Evolutionary conservation across 2,888 invertebrate genomes (phyloP).

Genomic region (Folsomia manolachei): DNA sequence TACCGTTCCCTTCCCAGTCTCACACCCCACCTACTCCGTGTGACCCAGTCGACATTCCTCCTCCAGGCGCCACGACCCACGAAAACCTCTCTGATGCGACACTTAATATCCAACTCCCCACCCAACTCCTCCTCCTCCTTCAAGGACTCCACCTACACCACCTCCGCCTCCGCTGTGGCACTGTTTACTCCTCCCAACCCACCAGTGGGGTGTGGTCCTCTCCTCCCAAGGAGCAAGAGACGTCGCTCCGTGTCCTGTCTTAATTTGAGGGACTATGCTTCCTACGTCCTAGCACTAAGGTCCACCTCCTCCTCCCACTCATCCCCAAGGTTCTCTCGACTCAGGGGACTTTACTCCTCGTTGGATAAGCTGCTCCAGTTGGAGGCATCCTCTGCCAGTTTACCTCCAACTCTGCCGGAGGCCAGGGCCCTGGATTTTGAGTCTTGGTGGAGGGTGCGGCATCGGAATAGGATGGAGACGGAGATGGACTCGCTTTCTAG

Average conservation of each 20-base stretch:
- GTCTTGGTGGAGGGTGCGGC: slow-evolving; percentile 76
- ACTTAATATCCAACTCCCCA: slow-evolving; percentile 29
- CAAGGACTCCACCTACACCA: neutral
- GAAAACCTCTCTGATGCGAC: slow-evolving; percentile 42
- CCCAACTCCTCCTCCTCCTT: neutral
- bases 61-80: slow-evolving; percentile 35
- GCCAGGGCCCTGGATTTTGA: slow-evolving; percentile 83
- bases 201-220: neutral
- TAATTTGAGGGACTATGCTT: slow-evolving; percentile 43
- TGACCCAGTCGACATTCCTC: slow-evolving; percentile 43
- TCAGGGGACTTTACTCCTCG: slow-evolving; percentile 79
- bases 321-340: slow-evolving; percentile 76
- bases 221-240: neutral
- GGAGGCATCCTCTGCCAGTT: slow-evolving; percentile 62
- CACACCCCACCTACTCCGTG: slow-evolving; percentile 48
- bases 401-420: slow-evolving; percentile 64
- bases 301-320: slow-evolving; percentile 60
- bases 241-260: slow-evolving; percentile 43
- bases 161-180: neutral
- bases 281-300: slow-evolving; percentile 65
- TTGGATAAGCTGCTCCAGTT: slow-evolving; percentile 79
- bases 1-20: slow-evolving; percentile 45
- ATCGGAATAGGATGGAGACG: slow-evolving; percentile 75
- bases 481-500: slow-evolving; percentile 71
- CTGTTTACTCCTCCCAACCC: too few species aligned